A percentile compares a stretch with the other conserved stretches of the same genome.
Conservation (phyloP, 2,888 invertebrate genomes). For the Hartigia nigra region DNA sequence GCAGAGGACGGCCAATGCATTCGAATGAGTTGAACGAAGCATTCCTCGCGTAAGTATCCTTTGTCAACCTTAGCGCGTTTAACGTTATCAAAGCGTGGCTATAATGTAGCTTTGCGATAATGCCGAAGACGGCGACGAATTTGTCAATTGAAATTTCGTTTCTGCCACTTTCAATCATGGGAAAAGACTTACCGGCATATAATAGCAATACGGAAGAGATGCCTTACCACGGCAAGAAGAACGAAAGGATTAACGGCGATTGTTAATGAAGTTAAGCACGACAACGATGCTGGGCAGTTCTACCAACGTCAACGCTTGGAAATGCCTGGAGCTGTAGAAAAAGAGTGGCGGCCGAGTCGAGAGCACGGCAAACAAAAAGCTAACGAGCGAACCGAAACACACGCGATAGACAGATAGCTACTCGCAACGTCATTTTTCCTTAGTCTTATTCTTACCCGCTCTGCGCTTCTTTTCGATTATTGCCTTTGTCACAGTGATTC, state of each 20-base stretch:
- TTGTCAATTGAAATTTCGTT: too few species aligned
- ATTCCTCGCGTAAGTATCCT: background rate
- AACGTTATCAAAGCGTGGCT: background rate
- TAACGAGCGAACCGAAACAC: conserved; percentile 48
- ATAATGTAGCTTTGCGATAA: background rate
- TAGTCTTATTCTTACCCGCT: background rate
- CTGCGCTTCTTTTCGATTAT: too few species aligned
- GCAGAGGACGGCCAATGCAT: background rate
- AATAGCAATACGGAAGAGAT: background rate
- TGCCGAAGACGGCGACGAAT: too few species aligned
- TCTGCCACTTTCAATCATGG: too few species aligned
- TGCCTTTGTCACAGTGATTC: too few species aligned
- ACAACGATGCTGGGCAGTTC: background rate
- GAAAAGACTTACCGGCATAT: background rate
- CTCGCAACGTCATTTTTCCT: background rate
- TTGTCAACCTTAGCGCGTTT: background rate
- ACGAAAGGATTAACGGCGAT: background rate
- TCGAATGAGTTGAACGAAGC: background rate
- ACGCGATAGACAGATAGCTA: conserved; percentile 31
- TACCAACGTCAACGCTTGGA: background rate
- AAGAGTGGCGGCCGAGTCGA: conserved; percentile 8
- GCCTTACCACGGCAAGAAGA: background rate
- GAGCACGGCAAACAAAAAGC: conserved; percentile 17
- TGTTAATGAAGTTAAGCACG: conserved; percentile 3
- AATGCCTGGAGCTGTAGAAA: conserved; percentile 17